A percentile compares a stretch with the other conserved stretches of the same genome.
phyloP scores from a whole-genome alignment of 2,113 vertebrate species.

The Ramphastos sulfuratus region DNA sequence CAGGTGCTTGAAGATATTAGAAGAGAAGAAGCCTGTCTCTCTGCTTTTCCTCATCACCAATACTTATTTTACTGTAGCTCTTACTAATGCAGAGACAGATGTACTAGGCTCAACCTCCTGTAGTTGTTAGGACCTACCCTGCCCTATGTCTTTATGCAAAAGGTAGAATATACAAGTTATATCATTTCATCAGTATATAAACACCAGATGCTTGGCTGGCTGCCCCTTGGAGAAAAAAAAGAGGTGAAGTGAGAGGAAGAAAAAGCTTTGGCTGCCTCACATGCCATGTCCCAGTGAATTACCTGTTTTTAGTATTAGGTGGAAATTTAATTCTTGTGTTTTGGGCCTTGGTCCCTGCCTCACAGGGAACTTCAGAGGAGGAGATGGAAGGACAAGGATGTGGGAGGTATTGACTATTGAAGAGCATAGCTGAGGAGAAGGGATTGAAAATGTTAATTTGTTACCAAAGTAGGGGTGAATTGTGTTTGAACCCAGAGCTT shows the following conservation, averaged over 20 bases:
- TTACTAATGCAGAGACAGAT: not conserved
- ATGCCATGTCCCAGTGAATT: not conserved
- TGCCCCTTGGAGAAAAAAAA: not conserved
- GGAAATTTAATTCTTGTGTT: not conserved
- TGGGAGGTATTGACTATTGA: not conserved
- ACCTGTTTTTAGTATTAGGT: not conserved
- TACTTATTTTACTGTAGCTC: not conserved
- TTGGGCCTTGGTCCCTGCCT: not conserved
- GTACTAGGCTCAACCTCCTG: not conserved
- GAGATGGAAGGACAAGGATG: not conserved
- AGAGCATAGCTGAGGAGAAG: not conserved
- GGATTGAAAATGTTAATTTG: not conserved
- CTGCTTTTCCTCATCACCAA: not conserved
- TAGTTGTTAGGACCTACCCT: not conserved
- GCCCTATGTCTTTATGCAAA: not conserved
- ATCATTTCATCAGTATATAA: not conserved
- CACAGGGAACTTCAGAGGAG: not conserved
- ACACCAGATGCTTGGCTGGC: not conserved
- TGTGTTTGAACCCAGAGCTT: not conserved
- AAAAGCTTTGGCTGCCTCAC: not conserved
- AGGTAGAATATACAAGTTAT: not conserved
- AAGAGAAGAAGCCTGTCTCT: not conserved
- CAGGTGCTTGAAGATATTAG: not conserved
- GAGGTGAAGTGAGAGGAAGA: not conserved
- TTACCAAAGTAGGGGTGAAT: not conserved